A percentile compares a stretch with the other conserved stretches of the same genome.
phyloP scores from a whole-genome alignment of 2,797 vertebrate species.

The Schizothorax lantsangensis region DNA sequence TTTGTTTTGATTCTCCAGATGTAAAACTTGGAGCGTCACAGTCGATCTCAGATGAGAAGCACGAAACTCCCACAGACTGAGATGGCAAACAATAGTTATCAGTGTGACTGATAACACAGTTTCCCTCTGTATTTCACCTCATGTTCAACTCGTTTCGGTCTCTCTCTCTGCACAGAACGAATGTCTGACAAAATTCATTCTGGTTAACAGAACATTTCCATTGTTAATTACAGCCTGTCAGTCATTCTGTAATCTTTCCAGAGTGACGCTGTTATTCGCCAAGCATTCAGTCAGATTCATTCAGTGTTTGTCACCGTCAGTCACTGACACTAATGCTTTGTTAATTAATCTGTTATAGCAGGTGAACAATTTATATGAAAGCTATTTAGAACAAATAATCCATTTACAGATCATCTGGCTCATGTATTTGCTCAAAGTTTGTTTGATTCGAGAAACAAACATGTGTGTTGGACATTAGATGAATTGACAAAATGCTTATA shows the following conservation, averaged over 20 bases:
- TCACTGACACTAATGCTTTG: background rate
- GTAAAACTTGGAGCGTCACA: constrained; percentile 69
- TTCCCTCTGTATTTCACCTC: constrained; percentile 10
- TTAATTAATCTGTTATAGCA: background rate
- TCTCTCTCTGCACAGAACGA: background rate
- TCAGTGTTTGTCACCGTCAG: constrained; percentile 6
- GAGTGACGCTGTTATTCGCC: background rate
- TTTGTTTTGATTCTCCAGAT: constrained; percentile 76
- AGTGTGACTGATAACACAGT: constrained; percentile 44
- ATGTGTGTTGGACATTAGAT: background rate
- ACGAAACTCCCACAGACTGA: constrained; percentile 46
- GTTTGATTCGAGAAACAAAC: background rate
- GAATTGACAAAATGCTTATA: background rate
- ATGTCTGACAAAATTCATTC: background rate
- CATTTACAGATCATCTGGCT: background rate
- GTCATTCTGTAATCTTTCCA: background rate
- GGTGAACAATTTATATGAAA: background rate
- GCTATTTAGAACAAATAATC: background rate
- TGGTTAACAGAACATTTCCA: background rate
- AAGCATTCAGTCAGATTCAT: background rate
- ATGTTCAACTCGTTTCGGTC: background rate
- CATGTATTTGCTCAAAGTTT: background rate
- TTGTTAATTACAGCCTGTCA: background rate
- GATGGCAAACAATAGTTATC: constrained; percentile 58
- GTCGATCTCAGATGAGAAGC: constrained; percentile 66